Percentiles rank a stretch among this genome's conserved stretches.
phyloP scores from a whole-genome alignment of 1,140 invertebrate species.

The Microvelia longipes region DNA sequence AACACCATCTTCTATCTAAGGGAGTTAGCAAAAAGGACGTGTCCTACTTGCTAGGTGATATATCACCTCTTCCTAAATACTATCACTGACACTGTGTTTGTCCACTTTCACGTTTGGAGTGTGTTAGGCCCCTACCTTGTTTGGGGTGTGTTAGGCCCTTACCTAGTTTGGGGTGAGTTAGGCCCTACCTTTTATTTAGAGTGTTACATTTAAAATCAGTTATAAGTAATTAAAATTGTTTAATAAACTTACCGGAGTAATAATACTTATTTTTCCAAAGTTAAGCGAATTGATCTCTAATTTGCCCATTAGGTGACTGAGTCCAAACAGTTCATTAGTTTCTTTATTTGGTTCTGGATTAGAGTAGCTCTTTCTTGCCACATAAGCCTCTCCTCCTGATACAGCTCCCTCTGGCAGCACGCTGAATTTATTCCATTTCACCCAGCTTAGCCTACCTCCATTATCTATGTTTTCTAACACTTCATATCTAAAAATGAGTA shows the following conservation, averaged over 20 bases:
- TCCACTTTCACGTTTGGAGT: too few relatives aligned
- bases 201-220: too few relatives aligned
- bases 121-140: too few relatives aligned
- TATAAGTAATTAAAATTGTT: neutral
- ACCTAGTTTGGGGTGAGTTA: too few relatives aligned
- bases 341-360: conserved; percentile 1
- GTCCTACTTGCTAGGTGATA: too few relatives aligned
- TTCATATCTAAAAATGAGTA: conserved; percentile 39
- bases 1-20: too few relatives aligned
- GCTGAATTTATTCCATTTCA: conserved; percentile 47
- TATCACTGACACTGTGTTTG: too few relatives aligned
- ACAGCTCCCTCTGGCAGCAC: conserved; percentile 46
- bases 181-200: too few relatives aligned
- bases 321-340: conserved; percentile 20
- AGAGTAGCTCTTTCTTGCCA: conserved; percentile 10
- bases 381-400: conserved; percentile 30
- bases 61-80: too few relatives aligned
- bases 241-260: conserved; percentile 35
- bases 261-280: conserved; percentile 47
- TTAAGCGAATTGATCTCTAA: conserved; percentile 39
- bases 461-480: conserved; percentile 59
- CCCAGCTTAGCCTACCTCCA: conserved; percentile 55
- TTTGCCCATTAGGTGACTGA: conserved; percentile 48
- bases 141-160: too few relatives aligned
- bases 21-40: too few relatives aligned